Base-by-base conservation (phyloP, 2,888 invertebrate genomes). In the Machimus rusticus region DNA sequence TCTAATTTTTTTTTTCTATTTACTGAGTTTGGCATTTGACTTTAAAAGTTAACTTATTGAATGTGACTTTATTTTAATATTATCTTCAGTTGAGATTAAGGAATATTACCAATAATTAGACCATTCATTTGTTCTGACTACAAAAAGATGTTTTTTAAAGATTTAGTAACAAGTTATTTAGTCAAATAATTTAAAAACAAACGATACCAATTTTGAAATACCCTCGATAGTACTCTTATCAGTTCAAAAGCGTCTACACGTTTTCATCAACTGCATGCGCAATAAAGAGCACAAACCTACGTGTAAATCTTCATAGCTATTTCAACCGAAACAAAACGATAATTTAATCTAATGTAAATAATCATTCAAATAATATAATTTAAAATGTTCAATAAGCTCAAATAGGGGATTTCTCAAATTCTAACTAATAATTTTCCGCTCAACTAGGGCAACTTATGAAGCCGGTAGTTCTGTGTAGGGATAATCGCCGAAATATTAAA, bases 401-500 rank as follows among this genome's bases (percentile, higher is more conserved):
- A 79, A 37, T 37, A 76, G 9, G 12, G 5, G 28, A 39, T 78
- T 43, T 78, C 78, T 43, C 37, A 12, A 82, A 66, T 82, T 37
- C 66, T 5, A 31, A 34, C 23, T 76, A 76, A 39, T 76, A 82
- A n/a, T 46, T 82, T 82, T n/a, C 8, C 51, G 82, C 55, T 66
- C 82, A 82, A 82, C 57, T 57, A 57, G 37, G 37, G n/a, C 55
- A 57, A 82, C 55, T 43, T 43, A 76, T 37, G n/a, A 34, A 76
- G 37, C 51, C 23, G 37, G 34, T 57, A 82, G 82, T 57, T 28
- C 34, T 31, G 37, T 82, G 57, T 82, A 82, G 57, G 19, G 57
- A 46, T 57, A 57, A 66, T 31, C n/a, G 28, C 51, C 46, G 79
- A 34, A 84, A 39, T 84, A 34, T 31, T 74, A 78, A 91, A 91